phyloP scores from a whole-genome alignment of 2,888 invertebrate genomes.

The Amblyjoppa proteus region DNA sequence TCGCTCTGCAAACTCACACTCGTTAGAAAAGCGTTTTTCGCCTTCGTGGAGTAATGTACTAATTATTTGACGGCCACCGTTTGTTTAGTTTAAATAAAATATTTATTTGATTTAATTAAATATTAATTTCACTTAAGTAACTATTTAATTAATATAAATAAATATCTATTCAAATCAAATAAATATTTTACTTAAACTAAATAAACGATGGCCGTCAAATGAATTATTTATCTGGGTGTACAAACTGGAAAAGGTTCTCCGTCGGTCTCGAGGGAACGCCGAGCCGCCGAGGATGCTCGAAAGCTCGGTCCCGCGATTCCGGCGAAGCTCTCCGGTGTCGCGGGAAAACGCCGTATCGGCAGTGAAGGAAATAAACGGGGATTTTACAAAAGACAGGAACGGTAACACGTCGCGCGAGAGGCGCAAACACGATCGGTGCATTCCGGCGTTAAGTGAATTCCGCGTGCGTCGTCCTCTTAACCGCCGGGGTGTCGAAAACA shows the following conservation, averaged over 20 bases:
- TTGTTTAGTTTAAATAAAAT: no score
- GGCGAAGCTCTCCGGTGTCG: neutral
- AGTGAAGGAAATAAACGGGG: constrained; percentile 18
- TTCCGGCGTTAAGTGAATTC: constrained; percentile 83
- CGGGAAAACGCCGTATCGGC: constrained; percentile 30
- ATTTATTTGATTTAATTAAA: no score
- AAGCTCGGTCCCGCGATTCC: neutral
- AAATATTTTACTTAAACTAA: no score
- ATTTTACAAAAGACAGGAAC: constrained; percentile 12
- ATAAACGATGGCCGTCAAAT: no score
- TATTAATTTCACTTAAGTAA: no score
- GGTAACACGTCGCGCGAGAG: constrained; percentile 18
- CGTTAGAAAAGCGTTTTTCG: no score
- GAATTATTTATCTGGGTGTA: no score
- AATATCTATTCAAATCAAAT: no score
- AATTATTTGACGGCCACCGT: no score
- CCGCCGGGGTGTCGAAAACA: constrained; percentile 77
- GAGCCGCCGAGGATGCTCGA: neutral
- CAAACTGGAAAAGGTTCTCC: constrained; percentile 33
- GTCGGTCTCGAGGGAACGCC: constrained; percentile 4
- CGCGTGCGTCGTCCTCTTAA: constrained; percentile 71
- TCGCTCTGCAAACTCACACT: no score
- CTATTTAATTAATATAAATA: no score
- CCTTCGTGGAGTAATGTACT: no score
- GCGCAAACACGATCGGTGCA: constrained; percentile 78